These are phyloP conservation scores for Drosophila lacicola DNA, from an alignment of 2,888 invertebrate genomes.

Conservation along the genomic window DNA sequence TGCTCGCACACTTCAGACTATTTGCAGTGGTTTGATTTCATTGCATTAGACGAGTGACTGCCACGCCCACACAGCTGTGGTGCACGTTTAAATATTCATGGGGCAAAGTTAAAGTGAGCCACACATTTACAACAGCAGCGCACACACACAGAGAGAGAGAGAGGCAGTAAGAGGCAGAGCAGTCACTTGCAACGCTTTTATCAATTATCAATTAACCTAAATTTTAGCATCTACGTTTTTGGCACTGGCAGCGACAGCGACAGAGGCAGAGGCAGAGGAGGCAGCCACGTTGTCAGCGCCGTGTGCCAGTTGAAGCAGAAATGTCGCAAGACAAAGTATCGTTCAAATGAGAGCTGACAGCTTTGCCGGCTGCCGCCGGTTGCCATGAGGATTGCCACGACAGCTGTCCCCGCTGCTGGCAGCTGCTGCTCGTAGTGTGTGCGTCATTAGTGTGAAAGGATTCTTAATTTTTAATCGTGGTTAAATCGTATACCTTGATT, in stretches of 20 bases:
- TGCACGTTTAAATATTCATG: constrained; percentile 62
- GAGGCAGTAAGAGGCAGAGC: constrained; percentile 8
- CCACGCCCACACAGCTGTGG: constrained; percentile 27
- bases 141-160: not conserved
- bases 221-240: constrained; percentile 75
- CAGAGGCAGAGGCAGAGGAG: constrained; percentile 18
- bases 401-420: constrained; percentile 17
- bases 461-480: constrained; percentile 52
- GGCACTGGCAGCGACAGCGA: constrained; percentile 56
- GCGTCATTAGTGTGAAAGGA: constrained; percentile 70
- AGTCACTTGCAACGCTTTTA: constrained; percentile 61
- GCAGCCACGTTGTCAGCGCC: constrained; percentile 27
- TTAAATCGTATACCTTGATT: not conserved
- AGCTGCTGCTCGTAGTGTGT: not conserved
- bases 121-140: constrained; percentile 22
- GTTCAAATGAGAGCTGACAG: constrained; percentile 67
- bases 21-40: constrained; percentile 70
- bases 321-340: constrained; percentile 71
- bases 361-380: constrained; percentile 25
- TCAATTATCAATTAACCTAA: constrained; percentile 81
- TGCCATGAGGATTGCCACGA: not conserved
- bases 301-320: constrained; percentile 68
- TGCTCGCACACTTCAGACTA: constrained; percentile 58
- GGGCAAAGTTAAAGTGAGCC: constrained; percentile 51
- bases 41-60: constrained; percentile 61